Base-by-base conservation (phyloP, 1,140 invertebrate species). In the Diplogasteroides magnus region DNA sequence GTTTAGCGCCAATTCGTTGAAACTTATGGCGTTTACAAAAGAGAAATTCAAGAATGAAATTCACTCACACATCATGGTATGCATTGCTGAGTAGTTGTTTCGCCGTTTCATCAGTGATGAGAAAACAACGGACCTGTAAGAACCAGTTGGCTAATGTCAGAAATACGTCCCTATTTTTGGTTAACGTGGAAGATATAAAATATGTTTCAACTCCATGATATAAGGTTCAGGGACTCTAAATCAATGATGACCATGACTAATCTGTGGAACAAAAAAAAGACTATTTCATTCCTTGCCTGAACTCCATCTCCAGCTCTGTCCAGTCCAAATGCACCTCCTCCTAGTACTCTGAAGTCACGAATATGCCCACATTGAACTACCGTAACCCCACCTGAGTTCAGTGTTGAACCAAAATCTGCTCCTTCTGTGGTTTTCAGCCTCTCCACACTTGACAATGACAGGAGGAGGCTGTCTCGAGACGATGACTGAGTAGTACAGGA, bases 401-500 rank as follows among this genome's bases (percentile, higher is more conserved):
- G 81, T 82, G 37, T 82, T 83, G 58, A 82, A 82, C 79, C 80
- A 82, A 64, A 82, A 81, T 31, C 80, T 68, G 64, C 74, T 76
- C 57, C 80, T 61, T 71, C 80, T 57, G 63, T 83, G 81, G 59
- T 83, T 83, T 61, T 83, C 81, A 25, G 80, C 80, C 56, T 82
- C 80, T 48, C 80, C 80, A 67, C 80, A 82, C 69, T 82, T 82
- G 23, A 82, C 80, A 26, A 82, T 77, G 23, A 82, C 80, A 28
- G 77, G 67, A 25, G 81, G 79, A 29, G 77, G 77, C 57, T 77
- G 77, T 28, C 67, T 74, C 23, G 77, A 71, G n/a, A 80, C 78
- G 59, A 80, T 77, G n/a, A 80, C 71, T 0, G 78, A 82, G 58
- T 82, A 82, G 74, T 83, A 82, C 11, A 82, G 66, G 61, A 82